These are phyloP conservation scores for Calameuta filiformis DNA, from an alignment of 2,888 invertebrate species.

Conservation along the genomic window DNA sequence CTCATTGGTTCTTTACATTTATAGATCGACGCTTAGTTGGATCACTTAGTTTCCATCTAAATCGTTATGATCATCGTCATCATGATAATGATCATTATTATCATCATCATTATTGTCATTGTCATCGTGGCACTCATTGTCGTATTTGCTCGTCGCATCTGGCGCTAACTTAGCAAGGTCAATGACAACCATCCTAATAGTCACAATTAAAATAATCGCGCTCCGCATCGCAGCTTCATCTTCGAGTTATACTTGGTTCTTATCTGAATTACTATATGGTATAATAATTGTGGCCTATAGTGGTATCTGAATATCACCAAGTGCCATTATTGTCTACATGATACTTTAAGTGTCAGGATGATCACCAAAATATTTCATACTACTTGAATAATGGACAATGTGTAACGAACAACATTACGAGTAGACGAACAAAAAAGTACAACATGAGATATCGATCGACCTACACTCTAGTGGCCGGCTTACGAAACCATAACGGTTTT, in stretches of 20 bases:
- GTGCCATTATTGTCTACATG: background rate
- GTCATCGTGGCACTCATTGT: background rate
- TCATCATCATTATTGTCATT: background rate
- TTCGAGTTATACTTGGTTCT: background rate
- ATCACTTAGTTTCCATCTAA: background rate
- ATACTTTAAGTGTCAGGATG: background rate
- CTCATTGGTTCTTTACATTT: background rate
- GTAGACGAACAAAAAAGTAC: background rate
- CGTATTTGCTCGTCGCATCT: background rate
- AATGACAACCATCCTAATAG: background rate
- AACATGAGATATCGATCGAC: background rate
- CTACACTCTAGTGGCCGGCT: background rate
- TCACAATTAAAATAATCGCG: background rate
- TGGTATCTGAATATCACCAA: background rate
- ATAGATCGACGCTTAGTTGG: background rate
- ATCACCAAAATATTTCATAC: background rate
- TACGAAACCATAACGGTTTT: conserved; percentile 4
- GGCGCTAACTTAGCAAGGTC: background rate
- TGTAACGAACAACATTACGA: background rate
- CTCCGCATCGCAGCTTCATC: background rate
- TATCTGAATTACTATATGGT: background rate
- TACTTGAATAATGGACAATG: background rate
- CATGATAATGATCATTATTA: too few relatives aligned
- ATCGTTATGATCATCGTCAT: background rate
- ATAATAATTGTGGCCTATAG: background rate